Percentiles rank a stretch among this genome's conserved stretches.
These are phyloP conservation scores for Hypolimnas misippus DNA, from an alignment of 2,888 invertebrate species.

Conservation along the genomic window DNA sequence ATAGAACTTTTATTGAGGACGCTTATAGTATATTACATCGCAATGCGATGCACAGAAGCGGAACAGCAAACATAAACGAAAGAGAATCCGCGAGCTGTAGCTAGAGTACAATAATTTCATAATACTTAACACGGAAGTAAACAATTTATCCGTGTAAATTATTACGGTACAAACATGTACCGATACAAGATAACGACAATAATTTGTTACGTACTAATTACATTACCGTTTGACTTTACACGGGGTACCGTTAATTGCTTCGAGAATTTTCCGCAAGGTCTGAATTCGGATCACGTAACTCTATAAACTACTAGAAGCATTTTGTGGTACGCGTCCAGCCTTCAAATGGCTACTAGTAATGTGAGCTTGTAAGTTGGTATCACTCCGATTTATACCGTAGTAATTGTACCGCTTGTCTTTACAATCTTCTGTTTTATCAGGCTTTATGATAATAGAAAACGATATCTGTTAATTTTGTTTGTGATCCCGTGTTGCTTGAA, in stretches of 20 bases:
- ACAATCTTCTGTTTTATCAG: constrained; percentile 18
- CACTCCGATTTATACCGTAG: constrained; percentile 55
- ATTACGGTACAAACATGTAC: constrained; percentile 7
- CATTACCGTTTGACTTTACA: constrained; percentile 74
- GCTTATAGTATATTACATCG: too few relatives aligned
- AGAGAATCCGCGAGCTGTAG: too few relatives aligned
- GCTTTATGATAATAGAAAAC: constrained; percentile 24
- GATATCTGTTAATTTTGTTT: constrained; percentile 12
- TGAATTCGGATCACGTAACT: constrained; percentile 70
- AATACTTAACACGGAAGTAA: too few relatives aligned
- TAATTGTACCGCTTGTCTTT: constrained; percentile 47
- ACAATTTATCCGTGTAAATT: neutral
- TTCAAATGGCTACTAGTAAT: constrained; percentile 56
- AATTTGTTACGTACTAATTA: constrained; percentile 60
- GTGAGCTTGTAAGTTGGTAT: constrained; percentile 53
- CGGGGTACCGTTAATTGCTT: constrained; percentile 47
- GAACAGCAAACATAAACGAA: too few relatives aligned
- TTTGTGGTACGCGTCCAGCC: constrained; percentile 63
- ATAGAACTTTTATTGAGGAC: too few relatives aligned
- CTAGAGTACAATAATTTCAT: too few relatives aligned
- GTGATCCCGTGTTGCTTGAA: neutral
- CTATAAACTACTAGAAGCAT: constrained; percentile 74
- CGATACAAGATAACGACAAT: constrained; percentile 36
- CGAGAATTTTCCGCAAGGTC: constrained; percentile 47
- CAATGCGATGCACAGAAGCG: too few relatives aligned